Base-by-base conservation (phyloP, 2,113 vertebrate genomes). In the Gavia stellata region DNA sequence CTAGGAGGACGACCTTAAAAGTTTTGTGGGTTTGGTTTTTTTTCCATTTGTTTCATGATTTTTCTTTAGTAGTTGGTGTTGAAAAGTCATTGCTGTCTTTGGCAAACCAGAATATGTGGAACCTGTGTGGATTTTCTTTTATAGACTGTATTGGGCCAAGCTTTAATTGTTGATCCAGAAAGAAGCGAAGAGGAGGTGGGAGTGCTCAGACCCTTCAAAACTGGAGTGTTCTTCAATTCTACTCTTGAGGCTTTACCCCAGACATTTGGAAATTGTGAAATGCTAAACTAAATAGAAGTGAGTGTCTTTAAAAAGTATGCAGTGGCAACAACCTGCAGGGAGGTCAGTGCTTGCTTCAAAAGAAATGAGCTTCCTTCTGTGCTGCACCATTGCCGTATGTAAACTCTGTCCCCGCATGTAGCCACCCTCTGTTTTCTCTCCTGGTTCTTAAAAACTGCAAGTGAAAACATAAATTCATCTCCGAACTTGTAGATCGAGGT, bases 81-180 rank as follows among this genome's bases (percentile, higher is more conserved):
- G 77, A 93, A 92, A 91, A 94, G 38, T 59, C 49, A 21, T 38
- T 65, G 58, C 55, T 96, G 47, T 72, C 68, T 88, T 94, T 91
- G 85, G 79, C 31, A 74, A 63, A 34, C 15, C 63, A 58, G 61
- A 44, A 24, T 78, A 18, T 0, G 0, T 96, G 59, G 45, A 75
- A 89, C 45, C 24, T 68, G 26, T 9, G 7, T 77, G 80, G 80
- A 36, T 70, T 89, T 61, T 70, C 16, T 34, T 77, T 66, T 65
- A 28, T 61, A 71, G 34, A 58, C 36, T 40, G 15, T 58, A 82
- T 36, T 14, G 19, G 36, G 20, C 44, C 24, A 36, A 58, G 33
- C 75, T 85, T 52, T 84, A 61, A 73, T 12, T 73, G 21, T 73
- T 74, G 31, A 74, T 78, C 12, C 7, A 29, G 52, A 53, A 72